These are phyloP conservation scores for Spheniscus mendiculus DNA, from an alignment of 2,113 vertebrate genomes.

Conservation along the genomic window DNA sequence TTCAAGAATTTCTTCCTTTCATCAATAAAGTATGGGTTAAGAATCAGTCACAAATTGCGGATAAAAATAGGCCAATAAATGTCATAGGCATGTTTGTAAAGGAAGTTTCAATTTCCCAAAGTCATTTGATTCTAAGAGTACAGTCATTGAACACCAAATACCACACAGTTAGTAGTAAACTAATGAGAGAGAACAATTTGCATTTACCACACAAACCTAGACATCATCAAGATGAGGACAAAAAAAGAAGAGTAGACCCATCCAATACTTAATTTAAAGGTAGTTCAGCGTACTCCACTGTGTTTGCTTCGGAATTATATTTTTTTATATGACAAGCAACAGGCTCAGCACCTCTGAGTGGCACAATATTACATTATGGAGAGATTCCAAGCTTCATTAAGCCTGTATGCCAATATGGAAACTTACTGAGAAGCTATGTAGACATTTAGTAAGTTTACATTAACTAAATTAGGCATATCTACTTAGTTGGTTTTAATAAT, in stretches of 20 bases:
- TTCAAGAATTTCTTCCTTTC: background rate
- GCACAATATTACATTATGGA: background rate
- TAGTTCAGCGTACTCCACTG: background rate
- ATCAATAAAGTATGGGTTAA: background rate
- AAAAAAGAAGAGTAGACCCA: background rate
- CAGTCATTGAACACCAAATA: background rate
- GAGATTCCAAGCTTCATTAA: background rate
- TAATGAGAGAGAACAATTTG: background rate
- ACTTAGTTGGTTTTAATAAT: too few species aligned
- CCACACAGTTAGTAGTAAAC: background rate
- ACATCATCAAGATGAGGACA: background rate
- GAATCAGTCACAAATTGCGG: background rate
- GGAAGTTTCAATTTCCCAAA: background rate
- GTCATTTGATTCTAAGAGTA: background rate
- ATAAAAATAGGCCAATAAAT: background rate
- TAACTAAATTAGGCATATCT: background rate
- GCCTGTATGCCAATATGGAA: background rate
- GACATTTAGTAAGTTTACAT: background rate
- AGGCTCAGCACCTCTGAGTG: background rate
- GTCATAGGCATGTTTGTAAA: background rate
- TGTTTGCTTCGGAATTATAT: background rate
- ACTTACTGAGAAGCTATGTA: background rate
- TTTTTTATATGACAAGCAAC: background rate
- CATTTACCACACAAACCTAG: background rate
- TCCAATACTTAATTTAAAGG: background rate